Base-by-base conservation (phyloP, 1,140 invertebrate genomes). In the Protaetia brevitarsis region DNA sequence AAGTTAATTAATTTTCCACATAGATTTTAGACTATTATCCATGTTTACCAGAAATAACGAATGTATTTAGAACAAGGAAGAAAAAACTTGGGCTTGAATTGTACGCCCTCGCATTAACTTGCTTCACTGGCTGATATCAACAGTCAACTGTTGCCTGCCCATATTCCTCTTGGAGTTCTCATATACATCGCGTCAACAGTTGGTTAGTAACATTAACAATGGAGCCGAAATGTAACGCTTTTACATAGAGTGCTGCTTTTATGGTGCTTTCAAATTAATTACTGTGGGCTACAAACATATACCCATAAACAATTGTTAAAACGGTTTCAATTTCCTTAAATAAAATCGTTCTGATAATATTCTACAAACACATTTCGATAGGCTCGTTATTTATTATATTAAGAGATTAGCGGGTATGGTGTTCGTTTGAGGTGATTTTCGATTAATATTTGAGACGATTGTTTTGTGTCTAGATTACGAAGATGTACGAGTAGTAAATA, bases 141-240 rank as follows among this genome's bases (percentile, higher is more conserved):
- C 57, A 59, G 57, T 28, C 30, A 59, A 28, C 57, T 59, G 57
- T 59, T 59, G 57, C 57, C 57, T 31, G 13, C n/a, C n/a, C n/a
- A n/a, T n/a, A 59, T 29, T 59, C 27, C 27, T 27, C 23, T 23
- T 31, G 26, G 26, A 1, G 11, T 23, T 59, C 57, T 34, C 7
- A 7, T 7, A 31, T 31, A 31, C 26, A 30, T 59, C 29, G 57
- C 57, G 26, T 59, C 57, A 59, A 59, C 57, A 59, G 57, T 59
- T 59, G 57, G 57, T 16, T 59, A 28, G 23, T 27, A 31, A 51
- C 41, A 51, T 51, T 51, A 51, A 51, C 41, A 51, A 51, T 51
- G 16, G 41, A 51, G 16, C 41, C 19, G 41, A 51, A 19, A 51
- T 19, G 13, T 21, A 51, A 19, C 41, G 41, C 41, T 51, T 7